phyloP scores from a whole-genome alignment of 2,888 invertebrate species.

The Pammene fasciana region DNA sequence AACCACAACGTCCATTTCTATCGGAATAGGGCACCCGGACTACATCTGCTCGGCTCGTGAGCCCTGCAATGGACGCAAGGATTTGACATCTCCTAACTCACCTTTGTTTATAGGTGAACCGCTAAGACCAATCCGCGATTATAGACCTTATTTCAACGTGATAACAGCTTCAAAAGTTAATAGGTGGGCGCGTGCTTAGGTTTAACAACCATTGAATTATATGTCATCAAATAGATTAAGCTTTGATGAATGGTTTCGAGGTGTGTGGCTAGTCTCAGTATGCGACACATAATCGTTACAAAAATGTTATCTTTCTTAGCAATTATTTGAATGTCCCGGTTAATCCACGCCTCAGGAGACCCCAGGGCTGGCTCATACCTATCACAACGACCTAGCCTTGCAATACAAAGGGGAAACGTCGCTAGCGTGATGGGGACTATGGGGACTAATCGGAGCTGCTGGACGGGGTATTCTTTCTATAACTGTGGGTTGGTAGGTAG shows the following conservation, averaged over 20 bases:
- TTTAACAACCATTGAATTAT: constrained; percentile 15
- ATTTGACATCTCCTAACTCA: constrained; percentile 75
- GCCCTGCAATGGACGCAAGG: constrained; percentile 69
- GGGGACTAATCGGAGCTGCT: too few species aligned
- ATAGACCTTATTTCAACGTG: neutral
- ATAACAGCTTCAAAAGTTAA: neutral
- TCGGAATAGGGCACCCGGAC: constrained; percentile 45
- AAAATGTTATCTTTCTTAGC: neutral
- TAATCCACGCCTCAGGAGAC: too few species aligned
- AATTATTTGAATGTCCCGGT: too few species aligned
- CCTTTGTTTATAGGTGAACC: constrained; percentile 69
- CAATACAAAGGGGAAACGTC: too few species aligned
- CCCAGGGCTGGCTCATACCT: too few species aligned
- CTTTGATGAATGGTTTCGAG: constrained; percentile 13
- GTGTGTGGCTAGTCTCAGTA: constrained; percentile 1
- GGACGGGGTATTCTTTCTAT: too few species aligned
- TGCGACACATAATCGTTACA: neutral
- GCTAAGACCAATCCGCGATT: constrained; percentile 13
- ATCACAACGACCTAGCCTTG: too few species aligned
- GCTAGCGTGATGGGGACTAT: too few species aligned
- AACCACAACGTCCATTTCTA: constrained; percentile 5
- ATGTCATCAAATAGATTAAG: constrained; percentile 22
- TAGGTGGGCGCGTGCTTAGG: neutral
- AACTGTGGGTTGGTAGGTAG: too few species aligned
- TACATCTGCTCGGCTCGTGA: constrained; percentile 78